Evolutionary conservation across 2,797 vertebrate genomes (phyloP).

Genomic region (Pipistrellus pipistrellus): DNA sequence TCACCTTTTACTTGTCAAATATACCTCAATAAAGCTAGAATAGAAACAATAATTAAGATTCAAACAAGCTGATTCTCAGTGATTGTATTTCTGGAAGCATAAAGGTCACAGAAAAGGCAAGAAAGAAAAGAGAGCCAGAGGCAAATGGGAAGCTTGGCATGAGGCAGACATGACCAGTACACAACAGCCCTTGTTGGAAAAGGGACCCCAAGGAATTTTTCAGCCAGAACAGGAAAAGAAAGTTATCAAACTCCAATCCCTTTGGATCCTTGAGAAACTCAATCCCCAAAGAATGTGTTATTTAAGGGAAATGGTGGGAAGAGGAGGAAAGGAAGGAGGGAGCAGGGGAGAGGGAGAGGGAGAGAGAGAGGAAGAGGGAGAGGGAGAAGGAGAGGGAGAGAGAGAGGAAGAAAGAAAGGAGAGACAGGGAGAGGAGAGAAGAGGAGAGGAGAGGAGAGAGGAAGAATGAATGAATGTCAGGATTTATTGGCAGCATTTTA

Average conservation of each 20-base stretch:
- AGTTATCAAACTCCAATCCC: constrained; percentile 4
- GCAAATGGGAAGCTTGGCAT: background rate
- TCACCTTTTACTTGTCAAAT: background rate
- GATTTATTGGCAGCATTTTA: constrained; percentile 27
- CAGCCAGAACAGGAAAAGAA: background rate
- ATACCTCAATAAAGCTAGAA: background rate
- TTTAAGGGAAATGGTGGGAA: background rate
- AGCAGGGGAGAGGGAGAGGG: background rate
- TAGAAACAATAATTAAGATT: background rate
- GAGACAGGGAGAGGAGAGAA: background rate
- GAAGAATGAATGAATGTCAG: background rate
- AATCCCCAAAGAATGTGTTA: background rate
- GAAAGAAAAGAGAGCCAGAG: constrained; percentile 46
- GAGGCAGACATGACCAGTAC: background rate
- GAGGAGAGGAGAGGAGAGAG: background rate
- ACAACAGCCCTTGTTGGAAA: background rate
- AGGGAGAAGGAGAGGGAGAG: background rate
- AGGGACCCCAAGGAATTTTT: constrained; percentile 40
- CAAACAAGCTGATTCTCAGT: constrained; percentile 21
- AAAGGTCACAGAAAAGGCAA: constrained; percentile 36
- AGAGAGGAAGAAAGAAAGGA: fast-evolving
- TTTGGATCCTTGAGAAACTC: background rate
- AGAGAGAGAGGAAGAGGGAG: background rate
- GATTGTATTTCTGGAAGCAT: constrained; percentile 30
- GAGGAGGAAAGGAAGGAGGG: constrained; percentile 21